These are phyloP conservation scores for Eudasyphora cyanicolor DNA, from an alignment of 2,888 invertebrate species.

Conservation along the genomic window DNA sequence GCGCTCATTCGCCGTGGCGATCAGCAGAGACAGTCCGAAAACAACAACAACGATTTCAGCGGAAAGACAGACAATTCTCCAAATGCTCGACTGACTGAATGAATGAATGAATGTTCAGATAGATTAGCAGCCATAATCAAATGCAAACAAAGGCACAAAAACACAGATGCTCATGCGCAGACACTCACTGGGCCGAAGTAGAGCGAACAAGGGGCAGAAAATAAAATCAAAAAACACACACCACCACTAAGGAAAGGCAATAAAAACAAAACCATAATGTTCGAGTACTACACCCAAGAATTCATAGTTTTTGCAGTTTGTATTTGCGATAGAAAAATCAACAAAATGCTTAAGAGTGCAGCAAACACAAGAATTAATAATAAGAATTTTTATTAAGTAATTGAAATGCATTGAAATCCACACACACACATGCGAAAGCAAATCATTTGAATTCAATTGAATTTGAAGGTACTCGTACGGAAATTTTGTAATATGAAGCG, in stretches of 20 bases:
- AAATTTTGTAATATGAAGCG: background rate
- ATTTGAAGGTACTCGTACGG: background rate
- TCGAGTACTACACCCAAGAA: conserved; percentile 31
- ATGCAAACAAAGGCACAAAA: conserved; percentile 44
- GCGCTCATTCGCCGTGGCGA: background rate
- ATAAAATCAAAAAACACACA: conserved; percentile 39
- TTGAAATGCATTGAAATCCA: background rate
- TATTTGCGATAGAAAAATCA: background rate
- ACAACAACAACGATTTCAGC: background rate
- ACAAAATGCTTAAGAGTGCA: background rate
- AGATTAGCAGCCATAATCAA: conserved; percentile 53
- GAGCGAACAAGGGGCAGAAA: conserved; percentile 53
- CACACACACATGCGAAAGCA: background rate
- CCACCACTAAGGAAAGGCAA: conserved; percentile 18
- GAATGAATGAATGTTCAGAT: conserved; percentile 46
- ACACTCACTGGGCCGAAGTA: conserved; percentile 47
- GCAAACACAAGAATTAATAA: background rate
- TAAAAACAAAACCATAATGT: conserved; percentile 15
- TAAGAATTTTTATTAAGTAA: conserved; percentile 18
- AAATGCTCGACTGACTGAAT: too few species aligned
- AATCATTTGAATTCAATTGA: background rate
- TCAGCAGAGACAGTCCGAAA: background rate
- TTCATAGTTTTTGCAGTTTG: background rate
- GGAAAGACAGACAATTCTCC: conserved; percentile 22
- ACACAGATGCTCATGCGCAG: background rate